Conservation (phyloP, 2,113 vertebrate species). For the Chaetodon auriga region DNA sequence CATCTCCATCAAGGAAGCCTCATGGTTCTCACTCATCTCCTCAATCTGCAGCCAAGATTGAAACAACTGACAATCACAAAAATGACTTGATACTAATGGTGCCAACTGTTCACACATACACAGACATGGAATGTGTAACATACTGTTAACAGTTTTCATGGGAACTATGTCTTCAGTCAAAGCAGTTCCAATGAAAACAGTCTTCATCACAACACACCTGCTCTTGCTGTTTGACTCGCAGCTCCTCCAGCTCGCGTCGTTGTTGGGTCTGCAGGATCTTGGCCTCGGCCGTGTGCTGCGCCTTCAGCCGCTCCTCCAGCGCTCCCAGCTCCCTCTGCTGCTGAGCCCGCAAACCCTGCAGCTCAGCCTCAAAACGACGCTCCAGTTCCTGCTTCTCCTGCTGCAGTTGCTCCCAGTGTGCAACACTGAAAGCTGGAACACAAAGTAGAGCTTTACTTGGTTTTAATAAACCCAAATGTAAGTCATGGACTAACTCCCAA, state of each 20-base stretch:
- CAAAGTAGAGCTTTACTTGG: neutral
- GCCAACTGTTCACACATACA: neutral
- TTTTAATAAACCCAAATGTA: neutral
- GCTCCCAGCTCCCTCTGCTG: slow-evolving; percentile 89
- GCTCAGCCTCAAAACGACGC: slow-evolving; percentile 87
- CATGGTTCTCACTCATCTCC: slow-evolving; percentile 88
- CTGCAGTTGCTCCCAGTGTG: slow-evolving; percentile 90
- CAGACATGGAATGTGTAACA: neutral
- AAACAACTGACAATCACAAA: neutral
- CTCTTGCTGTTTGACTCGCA: slow-evolving; percentile 76
- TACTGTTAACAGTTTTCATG: neutral
- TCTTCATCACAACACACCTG: slow-evolving; percentile 69
- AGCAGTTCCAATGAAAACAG: no score
- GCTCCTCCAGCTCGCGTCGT: slow-evolving; percentile 64
- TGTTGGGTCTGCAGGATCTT: slow-evolving; percentile 85
- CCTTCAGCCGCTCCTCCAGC: slow-evolving; percentile 87
- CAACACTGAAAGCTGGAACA: slow-evolving; percentile 86
- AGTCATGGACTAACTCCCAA: neutral
- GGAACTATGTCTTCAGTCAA: neutral
- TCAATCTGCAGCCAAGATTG: slow-evolving; percentile 85
- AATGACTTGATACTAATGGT: neutral
- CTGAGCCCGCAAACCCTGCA: slow-evolving; percentile 83
- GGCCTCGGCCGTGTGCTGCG: slow-evolving; percentile 79
- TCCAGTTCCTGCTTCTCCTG: slow-evolving; percentile 93
- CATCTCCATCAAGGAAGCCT: slow-evolving; percentile 86